Base-by-base conservation (phyloP, 2,797 vertebrate genomes). In the Xerus rutilus region DNA sequence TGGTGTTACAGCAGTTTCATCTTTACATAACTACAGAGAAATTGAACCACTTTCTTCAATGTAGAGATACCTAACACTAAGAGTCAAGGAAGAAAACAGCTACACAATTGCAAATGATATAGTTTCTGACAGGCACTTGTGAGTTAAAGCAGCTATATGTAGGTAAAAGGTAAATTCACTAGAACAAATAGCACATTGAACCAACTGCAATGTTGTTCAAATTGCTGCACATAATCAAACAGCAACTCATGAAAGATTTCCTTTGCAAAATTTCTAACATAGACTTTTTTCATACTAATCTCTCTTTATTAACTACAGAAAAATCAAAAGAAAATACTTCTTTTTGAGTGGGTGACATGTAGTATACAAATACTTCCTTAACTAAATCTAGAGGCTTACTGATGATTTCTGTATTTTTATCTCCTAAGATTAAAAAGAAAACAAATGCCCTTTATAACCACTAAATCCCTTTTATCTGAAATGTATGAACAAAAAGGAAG, bases 371-470 rank as follows among this genome's bases (percentile, higher is more conserved):
- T 84, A 84, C 90, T 57, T 5, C 45, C 93, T 93, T 76, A 91
- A 96, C 54, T 93, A 84, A 95, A 97, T 85, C 30, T 62, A 86
- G 72, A 79, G 54, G 72, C 32, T 65, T 86, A 54, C 47, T 83
- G 62, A 70, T 15, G 62, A 25, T 35, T 86, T 84, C 89, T 95
- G 69, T 91, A 94, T 96, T 98, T 67, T 97, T 94, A 91, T 64
- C 69, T 62, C 49, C 84, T 93, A 95, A 90, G 91, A 57, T 17
- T 96, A 96, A 95, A 97, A 97, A 92, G 74, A 91, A 87, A 83
- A 90, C 52, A 97, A 82, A 52, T 14, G 64, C 4, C n/a, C 32
- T 96, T 98, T 89, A 84, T 32, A 67, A 28, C 96, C 87, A 52
- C 2, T 97, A 97, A 89, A 72, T 74, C 4, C 15, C 3, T 94